Conservation (phyloP, 2,797 vertebrate genomes). For the Paguma larvata region DNA sequence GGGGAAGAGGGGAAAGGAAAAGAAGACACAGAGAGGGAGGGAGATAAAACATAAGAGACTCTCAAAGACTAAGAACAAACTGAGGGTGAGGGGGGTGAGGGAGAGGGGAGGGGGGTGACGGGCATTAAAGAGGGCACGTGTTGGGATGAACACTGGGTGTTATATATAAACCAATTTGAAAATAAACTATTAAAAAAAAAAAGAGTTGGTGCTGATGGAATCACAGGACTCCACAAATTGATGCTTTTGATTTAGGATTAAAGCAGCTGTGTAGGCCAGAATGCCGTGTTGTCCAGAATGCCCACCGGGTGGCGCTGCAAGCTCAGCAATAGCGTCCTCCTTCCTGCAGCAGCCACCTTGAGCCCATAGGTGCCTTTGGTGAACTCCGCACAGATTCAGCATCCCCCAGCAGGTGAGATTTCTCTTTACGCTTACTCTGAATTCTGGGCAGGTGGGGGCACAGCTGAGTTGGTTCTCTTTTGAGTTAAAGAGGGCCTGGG, state of each 20-base stretch:
- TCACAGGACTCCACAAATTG: not conserved
- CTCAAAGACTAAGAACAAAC: too few relatives aligned
- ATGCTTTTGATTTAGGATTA: not conserved
- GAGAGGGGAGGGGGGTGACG: too few relatives aligned
- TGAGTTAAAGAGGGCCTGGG: not conserved
- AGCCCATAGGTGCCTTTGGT: not conserved
- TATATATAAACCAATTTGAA: too few relatives aligned
- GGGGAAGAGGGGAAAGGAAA: too few relatives aligned
- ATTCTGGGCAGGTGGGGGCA: not conserved
- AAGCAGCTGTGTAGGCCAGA: not conserved
- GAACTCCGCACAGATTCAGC: not conserved
- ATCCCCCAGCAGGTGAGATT: not conserved
- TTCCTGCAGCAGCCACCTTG: rapidly evolving
- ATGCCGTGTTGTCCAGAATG: rapidly evolving
- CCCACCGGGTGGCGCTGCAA: constrained; percentile 62
- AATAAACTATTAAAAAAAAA: too few relatives aligned
- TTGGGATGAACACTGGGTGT: too few relatives aligned
- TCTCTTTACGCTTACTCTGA: not conserved
- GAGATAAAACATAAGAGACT: too few relatives aligned
- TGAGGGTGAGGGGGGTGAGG: too few relatives aligned
- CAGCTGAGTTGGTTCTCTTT: not conserved
- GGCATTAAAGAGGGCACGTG: too few relatives aligned
- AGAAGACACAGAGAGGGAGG: too few relatives aligned
- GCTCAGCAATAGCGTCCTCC: not conserved
- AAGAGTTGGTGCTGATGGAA: not conserved